These are phyloP conservation scores for Leucania comma DNA, from an alignment of 2,888 invertebrate species.

Conservation along the genomic window DNA sequence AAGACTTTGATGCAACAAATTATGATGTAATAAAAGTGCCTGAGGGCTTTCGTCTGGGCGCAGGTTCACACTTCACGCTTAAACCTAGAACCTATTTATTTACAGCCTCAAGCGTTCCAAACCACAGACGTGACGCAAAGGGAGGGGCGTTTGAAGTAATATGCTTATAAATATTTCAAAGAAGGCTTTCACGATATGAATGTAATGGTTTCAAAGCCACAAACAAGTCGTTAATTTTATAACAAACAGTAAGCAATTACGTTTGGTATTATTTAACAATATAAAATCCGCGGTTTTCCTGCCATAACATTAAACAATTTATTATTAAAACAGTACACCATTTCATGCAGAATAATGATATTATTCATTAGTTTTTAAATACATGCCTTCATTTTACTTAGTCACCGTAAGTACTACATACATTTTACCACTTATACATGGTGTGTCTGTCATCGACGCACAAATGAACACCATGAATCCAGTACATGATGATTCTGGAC, in stretches of 20 bases:
- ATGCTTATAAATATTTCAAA: slow-evolving; percentile 40
- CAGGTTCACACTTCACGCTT: slow-evolving; percentile 10
- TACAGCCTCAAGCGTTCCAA: slow-evolving; percentile 5
- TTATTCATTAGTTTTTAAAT: slow-evolving; percentile 17
- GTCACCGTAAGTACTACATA: background rate
- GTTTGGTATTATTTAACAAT: slow-evolving; percentile 27
- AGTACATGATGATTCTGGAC: too few relatives aligned
- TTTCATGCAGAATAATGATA: slow-evolving; percentile 1
- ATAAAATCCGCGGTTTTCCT: slow-evolving; percentile 38
- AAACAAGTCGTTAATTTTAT: slow-evolving; percentile 22
- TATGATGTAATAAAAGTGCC: slow-evolving; percentile 2
- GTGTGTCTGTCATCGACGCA: too few relatives aligned
- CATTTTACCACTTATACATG: background rate
- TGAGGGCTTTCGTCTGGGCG: slow-evolving; percentile 21
- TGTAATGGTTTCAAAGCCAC: slow-evolving; percentile 9
- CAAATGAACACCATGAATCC: too few relatives aligned
- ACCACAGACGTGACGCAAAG: slow-evolving; percentile 16
- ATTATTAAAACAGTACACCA: slow-evolving; percentile 24
- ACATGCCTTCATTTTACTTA: slow-evolving; percentile 20
- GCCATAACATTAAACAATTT: slow-evolving; percentile 24
- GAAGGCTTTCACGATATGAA: slow-evolving; percentile 14
- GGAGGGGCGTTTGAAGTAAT: slow-evolving; percentile 6
- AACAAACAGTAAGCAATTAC: slow-evolving; percentile 27
- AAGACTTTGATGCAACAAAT: slow-evolving; percentile 27
- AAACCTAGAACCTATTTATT: slow-evolving; percentile 6